These are phyloP conservation scores for Xenopus tropicalis DNA, from an alignment of 2,113 vertebrate species.

Conservation along the genomic window DNA sequence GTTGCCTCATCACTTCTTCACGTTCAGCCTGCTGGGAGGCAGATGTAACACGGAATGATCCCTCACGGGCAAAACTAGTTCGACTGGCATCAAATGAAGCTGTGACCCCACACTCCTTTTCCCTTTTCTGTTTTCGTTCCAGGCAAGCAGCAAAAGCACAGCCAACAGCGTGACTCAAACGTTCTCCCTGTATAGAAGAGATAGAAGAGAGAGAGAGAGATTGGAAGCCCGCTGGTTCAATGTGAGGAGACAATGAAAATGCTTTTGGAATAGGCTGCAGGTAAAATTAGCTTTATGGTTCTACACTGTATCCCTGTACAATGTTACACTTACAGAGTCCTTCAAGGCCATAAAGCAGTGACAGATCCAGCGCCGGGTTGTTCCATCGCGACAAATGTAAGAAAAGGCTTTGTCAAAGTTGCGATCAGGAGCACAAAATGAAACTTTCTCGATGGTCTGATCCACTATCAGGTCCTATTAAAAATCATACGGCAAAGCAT, in stretches of 20 bases:
- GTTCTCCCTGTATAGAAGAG: conserved; percentile 69
- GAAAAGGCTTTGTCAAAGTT: conserved; percentile 94
- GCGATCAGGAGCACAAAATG: conserved; percentile 87
- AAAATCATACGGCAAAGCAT: background rate
- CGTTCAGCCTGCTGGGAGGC: conserved; percentile 63
- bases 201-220: background rate
- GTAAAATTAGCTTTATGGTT: no score
- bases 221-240: background rate
- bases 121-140: conserved; percentile 84
- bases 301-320: no score
- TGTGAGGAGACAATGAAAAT: no score
- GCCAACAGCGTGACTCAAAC: conserved; percentile 87
- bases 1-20: conserved; percentile 66
- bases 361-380: conserved; percentile 88
- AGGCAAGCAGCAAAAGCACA: conserved; percentile 89
- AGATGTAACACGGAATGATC: conserved; percentile 82
- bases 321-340: conserved; percentile 75
- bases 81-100: conserved; percentile 86
- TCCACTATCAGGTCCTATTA: conserved; percentile 88
- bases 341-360: conserved; percentile 92
- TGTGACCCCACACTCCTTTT: conserved; percentile 89
- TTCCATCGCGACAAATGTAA: conserved; percentile 89
- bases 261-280: no score
- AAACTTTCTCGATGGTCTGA: conserved; percentile 93
- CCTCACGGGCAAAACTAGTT: conserved; percentile 85